Percentiles rank a stretch among this genome's conserved stretches.
Evolutionary conservation across 2,797 vertebrate genomes (phyloP).

Genomic region (Gallinago solitaria): DNA sequence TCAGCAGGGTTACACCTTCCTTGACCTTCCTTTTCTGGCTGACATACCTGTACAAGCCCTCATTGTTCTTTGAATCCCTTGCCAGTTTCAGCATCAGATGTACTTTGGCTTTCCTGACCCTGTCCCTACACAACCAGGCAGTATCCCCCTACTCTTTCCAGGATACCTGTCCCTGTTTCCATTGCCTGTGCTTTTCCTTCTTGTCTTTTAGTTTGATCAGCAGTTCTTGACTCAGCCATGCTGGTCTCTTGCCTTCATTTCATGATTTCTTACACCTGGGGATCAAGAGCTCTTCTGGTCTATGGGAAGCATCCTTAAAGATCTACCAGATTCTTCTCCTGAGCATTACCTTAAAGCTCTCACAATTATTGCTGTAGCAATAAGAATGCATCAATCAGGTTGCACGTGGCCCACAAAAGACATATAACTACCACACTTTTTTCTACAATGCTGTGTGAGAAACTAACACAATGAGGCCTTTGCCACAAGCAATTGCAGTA

Average conservation of each 20-base stretch:
- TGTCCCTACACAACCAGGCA: neutral
- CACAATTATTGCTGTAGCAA: neutral
- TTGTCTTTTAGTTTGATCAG: neutral
- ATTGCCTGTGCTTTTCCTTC: too few relatives aligned
- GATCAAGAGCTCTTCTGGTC: neutral
- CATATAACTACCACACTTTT: neutral
- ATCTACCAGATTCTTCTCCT: neutral
- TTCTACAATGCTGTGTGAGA: neutral
- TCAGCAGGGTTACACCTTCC: neutral
- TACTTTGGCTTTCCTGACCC: neutral
- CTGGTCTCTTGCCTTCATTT: neutral
- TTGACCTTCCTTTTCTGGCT: neutral
- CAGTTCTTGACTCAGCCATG: neutral
- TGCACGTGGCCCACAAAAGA: neutral
- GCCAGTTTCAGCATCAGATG: neutral
- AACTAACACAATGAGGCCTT: fast-evolving
- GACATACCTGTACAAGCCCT: neutral
- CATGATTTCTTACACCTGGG: neutral
- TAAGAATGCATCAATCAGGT: neutral
- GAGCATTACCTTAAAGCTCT: neutral
- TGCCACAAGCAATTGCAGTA: neutral
- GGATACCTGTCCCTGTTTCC: neutral
- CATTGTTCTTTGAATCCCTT: neutral
- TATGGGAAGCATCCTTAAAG: neutral
- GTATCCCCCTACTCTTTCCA: neutral